Base-by-base conservation (phyloP, 2,113 vertebrate genomes). In the Sula dactylatra region DNA sequence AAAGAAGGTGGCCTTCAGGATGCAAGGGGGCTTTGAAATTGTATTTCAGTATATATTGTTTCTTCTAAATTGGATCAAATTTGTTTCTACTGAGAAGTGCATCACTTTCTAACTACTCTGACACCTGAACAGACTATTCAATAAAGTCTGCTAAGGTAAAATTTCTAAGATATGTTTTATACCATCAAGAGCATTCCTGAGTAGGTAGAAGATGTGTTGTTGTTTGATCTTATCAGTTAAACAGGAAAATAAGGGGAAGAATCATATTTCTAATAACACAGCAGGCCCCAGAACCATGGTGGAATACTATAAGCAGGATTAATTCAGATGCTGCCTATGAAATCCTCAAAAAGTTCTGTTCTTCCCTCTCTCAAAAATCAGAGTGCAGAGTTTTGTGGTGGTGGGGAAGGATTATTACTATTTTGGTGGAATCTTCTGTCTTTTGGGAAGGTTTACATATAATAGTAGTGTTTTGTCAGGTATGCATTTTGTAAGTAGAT, bases 1-100 rank as follows among this genome's bases (percentile, higher is more conserved):
- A 59, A 56, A 82, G 40, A 2, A 9, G 4, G 58, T 2, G 1
- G 56, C 67, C 54, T 62, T 56, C 26, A 66, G 66, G 32, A 91
- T 71, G 34, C 59, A 52, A 10, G 1, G 15, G 50, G 31, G 31
- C 26, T 83, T 58, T 70, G 73, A 82, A 94, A 83, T 54, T 56
- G 44, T 45, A 61, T 92, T 86, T 86, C 72, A 82, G 19, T 72
- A 32, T 21, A 16, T 20, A 49, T 42, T 79, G 42, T 81, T 55
- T 88, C 55, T 44, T 93, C 58, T 61, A 91, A 96, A 95, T 62
- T 67, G 44, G 38, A 93, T 91, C 55, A 91, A 61, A 89, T 94
- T 55, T 74, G n/a, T 86, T 94, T 77, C 91, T 49, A 13, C 47
- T 71, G 40, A 65, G 21, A 76, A 93, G 71, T 16, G 52, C 84